Base-by-base conservation (phyloP, 2,888 invertebrate species). In the Eurytoma californica region DNA sequence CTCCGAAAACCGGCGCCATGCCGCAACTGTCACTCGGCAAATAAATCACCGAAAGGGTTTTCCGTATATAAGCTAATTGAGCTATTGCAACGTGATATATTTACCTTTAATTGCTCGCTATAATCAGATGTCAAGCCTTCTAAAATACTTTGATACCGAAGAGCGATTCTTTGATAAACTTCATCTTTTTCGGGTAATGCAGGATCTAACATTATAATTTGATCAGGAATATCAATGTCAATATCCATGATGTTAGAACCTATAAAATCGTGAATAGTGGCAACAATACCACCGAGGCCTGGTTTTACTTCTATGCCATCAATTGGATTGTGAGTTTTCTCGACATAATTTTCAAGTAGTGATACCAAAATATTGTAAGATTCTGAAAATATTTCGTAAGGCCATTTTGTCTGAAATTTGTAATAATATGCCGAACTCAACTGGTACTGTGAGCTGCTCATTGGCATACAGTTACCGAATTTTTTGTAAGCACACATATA, bases 181-280 rank as follows among this genome's bases (percentile, higher is more conserved):
- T 91, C 91, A 83, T 93, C 92, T 79, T 89, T 90, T 69, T 92
- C 91, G 2, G 90, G 87, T 13, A 92, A 84, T 24, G 88, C 88
- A 0, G 92, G 92, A 87, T 93, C 92, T 28, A 93, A 86, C 82
- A 92, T 91, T 28, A 93, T 91, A 5, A 92, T 89, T 72, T 92
- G 92, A 72, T 92, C 92, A 0, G 93, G 93, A 70, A 93, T 90
- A 76, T 91, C 90, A 24, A 93, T 89, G 72, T 90, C 87, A 57
- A 92, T 91, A 14, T 88, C 85, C 9, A 91, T 80, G 73, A 88
- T 83, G 30, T 87, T 80, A 14, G 83, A 82, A 2, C 86, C 82
- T 4, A 90, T 80, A 53, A 90, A 88, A 81, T 93, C 93, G 9
- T 91, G 89, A 30, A 93, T 86, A 4, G 91, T 87, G 16, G 92